Base-by-base conservation (phyloP, 2,888 invertebrate genomes). In the Sesia apiformis region DNA sequence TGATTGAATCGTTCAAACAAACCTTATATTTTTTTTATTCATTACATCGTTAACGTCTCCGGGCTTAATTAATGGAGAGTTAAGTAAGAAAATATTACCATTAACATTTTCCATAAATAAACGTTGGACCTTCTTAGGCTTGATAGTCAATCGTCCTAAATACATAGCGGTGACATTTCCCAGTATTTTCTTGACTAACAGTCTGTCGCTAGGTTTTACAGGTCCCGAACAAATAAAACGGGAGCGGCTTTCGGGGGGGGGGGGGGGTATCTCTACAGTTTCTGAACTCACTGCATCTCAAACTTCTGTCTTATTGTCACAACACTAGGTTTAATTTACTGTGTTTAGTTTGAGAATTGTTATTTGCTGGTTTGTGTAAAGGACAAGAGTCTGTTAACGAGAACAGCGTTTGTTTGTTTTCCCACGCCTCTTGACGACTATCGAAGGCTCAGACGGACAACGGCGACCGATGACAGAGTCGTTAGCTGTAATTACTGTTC, bases 381-480 rank as follows among this genome's bases (percentile, higher is more conserved):
- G 68, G 66, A 80, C 74, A 76, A 79, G 80, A 77, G 76, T 65
- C 67, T 61, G 75, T 73, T 82, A 83, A 78, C 78, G 74, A 82
- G 79, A 71, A 69, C 70, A 66, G 62, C 68, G 70, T 70, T 74
- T 82, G 81, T 84, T 84, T 83, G 75, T 79, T 76, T 84, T 86
- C 84, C 76, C 84, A 85, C 82, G 81, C 65, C 75, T 75, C 77
- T 77, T 71, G 70, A 74, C 50, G 50, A 50, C 39, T 7, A 50
- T 7, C 68, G 66, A 67, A 72, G 66, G 62, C 70, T 73, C 61
- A 63, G 66, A 64, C 66, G 68, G 65, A 69, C 71, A 66, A 65
- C 61, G 63, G 60, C 56, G 58, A 62, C 62, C 57, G 63, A 58
- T 64, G 60, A 67, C 63, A 63, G 63, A 70, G 38, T 51, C 50